These are phyloP conservation scores for Portevinia maculata DNA, from an alignment of 2,888 invertebrate species.

Conservation along the genomic window DNA sequence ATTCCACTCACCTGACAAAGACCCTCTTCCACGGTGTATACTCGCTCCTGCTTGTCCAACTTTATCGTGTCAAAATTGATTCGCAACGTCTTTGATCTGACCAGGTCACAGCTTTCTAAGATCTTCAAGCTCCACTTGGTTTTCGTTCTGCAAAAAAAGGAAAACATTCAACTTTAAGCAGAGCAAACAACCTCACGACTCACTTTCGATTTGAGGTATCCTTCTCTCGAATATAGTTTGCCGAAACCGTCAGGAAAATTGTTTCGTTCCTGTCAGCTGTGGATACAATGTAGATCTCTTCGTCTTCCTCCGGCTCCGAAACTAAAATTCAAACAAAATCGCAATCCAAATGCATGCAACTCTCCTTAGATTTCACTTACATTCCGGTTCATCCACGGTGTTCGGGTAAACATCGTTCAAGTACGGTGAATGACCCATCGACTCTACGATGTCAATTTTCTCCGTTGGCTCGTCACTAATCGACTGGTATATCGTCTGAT, in stretches of 20 bases:
- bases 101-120: conserved; percentile 84
- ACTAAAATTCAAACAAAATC: conserved; percentile 70
- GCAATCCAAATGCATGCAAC: background rate
- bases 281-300: conserved; percentile 80
- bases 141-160: conserved; percentile 78
- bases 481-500: conserved; percentile 73
- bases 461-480: conserved; percentile 39
- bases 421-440: conserved; percentile 76
- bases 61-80: conserved; percentile 86
- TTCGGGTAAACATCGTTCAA: conserved; percentile 77
- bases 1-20: conserved; percentile 83
- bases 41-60: conserved; percentile 84
- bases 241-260: conserved; percentile 83
- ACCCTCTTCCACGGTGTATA: conserved; percentile 85
- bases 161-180: background rate
- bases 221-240: conserved; percentile 84
- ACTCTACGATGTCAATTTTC: conserved; percentile 7
- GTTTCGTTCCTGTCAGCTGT: conserved; percentile 80
- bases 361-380: conserved; percentile 50
- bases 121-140: conserved; percentile 84
- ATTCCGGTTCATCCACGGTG: conserved; percentile 70
- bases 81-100: conserved; percentile 83
- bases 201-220: conserved; percentile 83
- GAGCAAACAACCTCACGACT: background rate
- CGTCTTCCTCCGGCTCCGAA: conserved; percentile 82